Evolutionary conservation across 2,888 invertebrate species (phyloP), one percentile per base, ranked within the genome.

Genomic region (Nemoura dubitans): DNA sequence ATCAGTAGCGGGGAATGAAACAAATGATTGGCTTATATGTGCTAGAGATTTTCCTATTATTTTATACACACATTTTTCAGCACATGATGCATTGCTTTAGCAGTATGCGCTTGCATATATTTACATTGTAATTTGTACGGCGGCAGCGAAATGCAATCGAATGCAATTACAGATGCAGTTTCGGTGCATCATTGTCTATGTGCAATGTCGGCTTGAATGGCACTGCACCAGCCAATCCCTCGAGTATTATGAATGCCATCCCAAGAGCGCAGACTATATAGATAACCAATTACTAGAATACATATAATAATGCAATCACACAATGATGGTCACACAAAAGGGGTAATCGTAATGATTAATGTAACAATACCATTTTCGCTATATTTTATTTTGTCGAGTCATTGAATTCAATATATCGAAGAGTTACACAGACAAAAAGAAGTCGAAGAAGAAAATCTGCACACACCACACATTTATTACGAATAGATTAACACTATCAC

Each of bases 401-500:
- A 59, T 21, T 59, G 59, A 59, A 59, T 59, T 59, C 59, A 59
- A 59, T 59, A 59, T 59, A 36, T 3, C 59, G 59, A 59, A 21
- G 59, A 10, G 59, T 59, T 21, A 59, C 21, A 10, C 59, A 59
- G 59, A 59, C 16, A 59, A 59, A 16, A 59, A 59, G 59, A 59
- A 36, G 36, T 36, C 6, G 2, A 21, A 59, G 59, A 16, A 59
- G 59, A 59, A 59, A 59, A 21, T 59, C 59, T 59, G 59, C 59
- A 2, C 59, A 59, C 59, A 36, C 59, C 3, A 59, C 3, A 59
- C 59, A 59, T 59, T 59, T 59, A 59, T 59, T 59, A 59, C 59
- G 59, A 59, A 59, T 59, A 59, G 59, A 59, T 59, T 59, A 59
- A 59, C 59, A 59, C 59, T 7, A 59, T 59, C 59, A 59, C 59